Evolutionary conservation across 2,888 invertebrate genomes (phyloP), one percentile per base, ranked within the genome.

Genomic region (Mythimna vitellina): DNA sequence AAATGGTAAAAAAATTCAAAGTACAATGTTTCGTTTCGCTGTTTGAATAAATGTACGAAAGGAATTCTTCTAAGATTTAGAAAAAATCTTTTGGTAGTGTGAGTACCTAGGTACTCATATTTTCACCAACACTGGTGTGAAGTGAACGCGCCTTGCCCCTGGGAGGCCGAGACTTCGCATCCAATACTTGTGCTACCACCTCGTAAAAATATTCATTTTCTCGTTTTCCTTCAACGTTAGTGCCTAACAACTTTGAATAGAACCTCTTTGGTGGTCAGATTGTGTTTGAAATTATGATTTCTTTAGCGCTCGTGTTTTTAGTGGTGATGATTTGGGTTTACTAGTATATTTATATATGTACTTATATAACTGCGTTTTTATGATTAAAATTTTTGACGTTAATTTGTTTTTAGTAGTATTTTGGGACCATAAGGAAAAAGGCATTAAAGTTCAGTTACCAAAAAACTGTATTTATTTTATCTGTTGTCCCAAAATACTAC

Each of bases 171-270:
- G 76, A 86, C 87, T 88, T 87, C 81, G 82, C 82, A 87, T 89
- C 87, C 88, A 90, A 90, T 91, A 91, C 89, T 86, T 86, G 86
- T 90, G 90, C 91, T 88, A 86, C 87, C 89, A 88, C 89, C 90
- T 91, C 92, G 91, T 93, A 93, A 93, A 94, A 92, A 93, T 93
- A 92, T 93, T 92, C 89, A 90, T 92, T 92, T 91, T 89, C 88
- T 89, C 89, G 89, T 89, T 91, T 89, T 90, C 77, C 86, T 87
- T 86, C 80, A 80, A 85, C 86, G 73, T 65, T 67, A 70, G 42
- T 67, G 65, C 22, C 67, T 66, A 61, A 69, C 62, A 60, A 76
- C 65, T 75, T 57, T 66, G 68, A 70, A 73, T 63, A 66, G 22
- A 73, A 25, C 25, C 57, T n/a, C 8, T 64, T 67, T 58, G 25